A percentile compares a stretch with the other conserved stretches of the same genome.
These are phyloP conservation scores for Iphiclides podalirius DNA, from an alignment of 2,888 invertebrate species.

Conservation along the genomic window DNA sequence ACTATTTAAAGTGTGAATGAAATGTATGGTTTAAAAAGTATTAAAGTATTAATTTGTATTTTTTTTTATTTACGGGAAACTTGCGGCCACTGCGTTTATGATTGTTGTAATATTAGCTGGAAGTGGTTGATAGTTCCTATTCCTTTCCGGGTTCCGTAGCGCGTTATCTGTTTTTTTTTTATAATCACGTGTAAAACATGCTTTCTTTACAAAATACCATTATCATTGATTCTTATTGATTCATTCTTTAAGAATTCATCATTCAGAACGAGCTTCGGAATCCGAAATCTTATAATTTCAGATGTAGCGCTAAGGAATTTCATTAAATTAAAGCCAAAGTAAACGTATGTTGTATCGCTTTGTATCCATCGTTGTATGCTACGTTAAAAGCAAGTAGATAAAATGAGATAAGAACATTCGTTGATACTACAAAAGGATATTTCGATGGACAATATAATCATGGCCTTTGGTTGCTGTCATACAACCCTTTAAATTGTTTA, in stretches of 20 bases:
- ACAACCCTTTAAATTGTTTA: too few relatives aligned
- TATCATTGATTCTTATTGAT: too few relatives aligned
- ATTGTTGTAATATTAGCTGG: constrained; percentile 41
- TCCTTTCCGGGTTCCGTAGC: constrained; percentile 32
- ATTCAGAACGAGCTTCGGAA: not conserved
- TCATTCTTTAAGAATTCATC: too few relatives aligned
- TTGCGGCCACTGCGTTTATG: constrained; percentile 51
- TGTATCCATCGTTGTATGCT: not conserved
- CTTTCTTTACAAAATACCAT: too few relatives aligned
- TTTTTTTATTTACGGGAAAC: constrained; percentile 35
- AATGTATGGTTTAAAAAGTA: too few relatives aligned
- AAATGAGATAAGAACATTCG: too few relatives aligned
- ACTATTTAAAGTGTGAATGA: not conserved
- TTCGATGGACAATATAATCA: too few relatives aligned
- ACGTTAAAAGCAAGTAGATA: too few relatives aligned
- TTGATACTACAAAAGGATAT: too few relatives aligned
- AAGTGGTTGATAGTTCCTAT: constrained; percentile 74
- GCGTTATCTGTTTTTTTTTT: not conserved
- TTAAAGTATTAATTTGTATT: too few relatives aligned
- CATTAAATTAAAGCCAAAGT: not conserved
- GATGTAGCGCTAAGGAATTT: constrained; percentile 1
- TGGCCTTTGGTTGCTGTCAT: too few relatives aligned
- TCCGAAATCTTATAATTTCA: constrained; percentile 22
- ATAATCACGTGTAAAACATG: too few relatives aligned
- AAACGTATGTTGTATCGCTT: not conserved